A percentile compares a stretch with the other conserved stretches of the same genome.
Evolutionary conservation across 2,888 invertebrate species (phyloP).

Genomic region (Lithophane semibrunnea): DNA sequence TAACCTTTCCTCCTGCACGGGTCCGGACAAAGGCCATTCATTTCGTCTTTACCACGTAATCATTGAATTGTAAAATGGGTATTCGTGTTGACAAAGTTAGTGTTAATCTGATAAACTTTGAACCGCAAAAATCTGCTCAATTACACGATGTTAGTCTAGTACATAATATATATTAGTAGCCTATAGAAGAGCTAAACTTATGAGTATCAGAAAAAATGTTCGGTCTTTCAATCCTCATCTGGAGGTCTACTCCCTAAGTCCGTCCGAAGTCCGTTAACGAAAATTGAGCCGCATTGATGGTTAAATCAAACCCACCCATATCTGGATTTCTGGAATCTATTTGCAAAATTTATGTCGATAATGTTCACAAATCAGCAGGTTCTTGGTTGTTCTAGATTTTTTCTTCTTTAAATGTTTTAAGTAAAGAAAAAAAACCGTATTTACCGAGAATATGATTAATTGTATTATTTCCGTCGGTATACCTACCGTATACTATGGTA

Average conservation of each 20-base stretch:
- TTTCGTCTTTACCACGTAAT: slow-evolving; percentile 56
- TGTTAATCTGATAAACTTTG: slow-evolving; percentile 40
- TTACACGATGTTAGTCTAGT: slow-evolving; percentile 1
- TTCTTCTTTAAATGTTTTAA: neutral
- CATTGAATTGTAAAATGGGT: slow-evolving; percentile 60
- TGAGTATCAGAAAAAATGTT: neutral
- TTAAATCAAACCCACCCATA: neutral
- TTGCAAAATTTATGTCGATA: neutral
- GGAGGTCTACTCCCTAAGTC: too few species aligned
- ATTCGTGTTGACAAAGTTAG: slow-evolving; percentile 55
- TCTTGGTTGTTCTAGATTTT: neutral
- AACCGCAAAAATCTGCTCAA: slow-evolving; percentile 14
- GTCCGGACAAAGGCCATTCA: slow-evolving; percentile 61
- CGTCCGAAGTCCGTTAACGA: too few species aligned
- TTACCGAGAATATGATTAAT: neutral
- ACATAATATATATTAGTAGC: neutral
- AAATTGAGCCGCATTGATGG: neutral
- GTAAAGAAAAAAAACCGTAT: neutral
- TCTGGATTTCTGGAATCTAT: neutral
- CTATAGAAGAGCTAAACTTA: neutral
- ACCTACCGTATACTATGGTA: neutral
- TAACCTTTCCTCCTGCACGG: slow-evolving; percentile 65
- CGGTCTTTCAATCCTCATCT: neutral
- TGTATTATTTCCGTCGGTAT: neutral
- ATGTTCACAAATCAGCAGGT: neutral